Conservation (phyloP, 2,113 vertebrate genomes). For the Phrynosoma platyrhinos region DNA sequence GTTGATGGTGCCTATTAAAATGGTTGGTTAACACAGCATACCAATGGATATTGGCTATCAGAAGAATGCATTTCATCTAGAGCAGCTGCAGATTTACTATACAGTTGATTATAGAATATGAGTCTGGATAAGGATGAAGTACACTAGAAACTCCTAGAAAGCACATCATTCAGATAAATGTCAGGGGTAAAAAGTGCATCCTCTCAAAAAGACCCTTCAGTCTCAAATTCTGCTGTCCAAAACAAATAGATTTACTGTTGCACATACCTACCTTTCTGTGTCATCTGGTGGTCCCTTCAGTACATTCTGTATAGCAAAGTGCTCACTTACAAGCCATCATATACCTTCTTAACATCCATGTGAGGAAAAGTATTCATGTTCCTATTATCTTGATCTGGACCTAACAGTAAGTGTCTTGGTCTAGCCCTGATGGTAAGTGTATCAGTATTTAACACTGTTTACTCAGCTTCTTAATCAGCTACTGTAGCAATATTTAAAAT, state of each 20-base stretch:
- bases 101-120: background rate
- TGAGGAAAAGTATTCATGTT: background rate
- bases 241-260: background rate
- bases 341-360: background rate
- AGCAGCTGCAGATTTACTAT: background rate
- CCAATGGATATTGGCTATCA: background rate
- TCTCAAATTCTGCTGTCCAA: background rate
- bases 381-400: too few species aligned
- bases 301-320: background rate
- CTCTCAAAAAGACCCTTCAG: background rate
- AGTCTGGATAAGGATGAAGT: slow-evolving; percentile 3
- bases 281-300: background rate
- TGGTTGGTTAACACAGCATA: background rate
- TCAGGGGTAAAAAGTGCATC: background rate
- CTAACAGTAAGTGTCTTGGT: too few species aligned
- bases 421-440: background rate
- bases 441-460: background rate
- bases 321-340: background rate
- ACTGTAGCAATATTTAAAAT: too few species aligned
- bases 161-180: background rate
- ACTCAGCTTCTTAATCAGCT: too few species aligned
- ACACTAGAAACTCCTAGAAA: slow-evolving; percentile 35
- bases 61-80: slow-evolving; percentile 19
- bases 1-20: slow-evolving; percentile 11
- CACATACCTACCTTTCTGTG: background rate